phyloP scores from a whole-genome alignment of 2,888 invertebrate genomes.

The Xestia ashworthii region DNA sequence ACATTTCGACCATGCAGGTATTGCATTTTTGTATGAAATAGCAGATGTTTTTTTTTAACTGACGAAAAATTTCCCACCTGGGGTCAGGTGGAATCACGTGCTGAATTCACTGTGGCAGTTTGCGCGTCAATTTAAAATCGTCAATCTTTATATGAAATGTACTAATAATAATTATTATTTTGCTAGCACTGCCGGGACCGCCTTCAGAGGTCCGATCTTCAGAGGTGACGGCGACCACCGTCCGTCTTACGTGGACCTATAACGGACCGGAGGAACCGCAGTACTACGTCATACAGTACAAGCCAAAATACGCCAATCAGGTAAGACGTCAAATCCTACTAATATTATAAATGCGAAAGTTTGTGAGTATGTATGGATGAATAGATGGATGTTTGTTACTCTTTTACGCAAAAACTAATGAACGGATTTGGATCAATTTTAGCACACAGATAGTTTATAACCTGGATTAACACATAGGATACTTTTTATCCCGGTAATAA shows the following conservation, averaged over 20 bases:
- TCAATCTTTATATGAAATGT: not conserved
- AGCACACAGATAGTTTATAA: too few species aligned
- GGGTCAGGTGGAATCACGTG: not conserved
- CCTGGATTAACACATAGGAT: too few species aligned
- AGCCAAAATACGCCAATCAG: conserved; percentile 97
- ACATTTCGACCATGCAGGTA: not conserved
- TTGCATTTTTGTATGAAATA: not conserved
- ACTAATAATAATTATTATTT: conserved; percentile 5
- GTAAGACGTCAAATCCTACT: conserved; percentile 75
- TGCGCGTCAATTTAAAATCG: not conserved
- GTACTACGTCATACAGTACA: conserved; percentile 99
- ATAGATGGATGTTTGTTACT: too few species aligned
- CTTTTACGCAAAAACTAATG: too few species aligned
- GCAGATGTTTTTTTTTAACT: too few species aligned
- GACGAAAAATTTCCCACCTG: not conserved
- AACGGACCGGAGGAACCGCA: conserved; percentile 97
- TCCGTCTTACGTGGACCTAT: conserved; percentile 98
- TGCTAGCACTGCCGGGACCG: conserved; percentile 96
- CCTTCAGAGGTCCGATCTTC: conserved; percentile 97
- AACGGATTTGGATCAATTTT: too few species aligned
- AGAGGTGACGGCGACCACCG: conserved; percentile 98
- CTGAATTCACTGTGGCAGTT: not conserved
- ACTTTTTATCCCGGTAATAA: too few species aligned
- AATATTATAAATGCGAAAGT: too few species aligned
- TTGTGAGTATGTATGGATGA: too few species aligned